These are phyloP conservation scores for Drosophila nebulosa DNA, from an alignment of 1,140 invertebrate genomes.

Conservation along the genomic window DNA sequence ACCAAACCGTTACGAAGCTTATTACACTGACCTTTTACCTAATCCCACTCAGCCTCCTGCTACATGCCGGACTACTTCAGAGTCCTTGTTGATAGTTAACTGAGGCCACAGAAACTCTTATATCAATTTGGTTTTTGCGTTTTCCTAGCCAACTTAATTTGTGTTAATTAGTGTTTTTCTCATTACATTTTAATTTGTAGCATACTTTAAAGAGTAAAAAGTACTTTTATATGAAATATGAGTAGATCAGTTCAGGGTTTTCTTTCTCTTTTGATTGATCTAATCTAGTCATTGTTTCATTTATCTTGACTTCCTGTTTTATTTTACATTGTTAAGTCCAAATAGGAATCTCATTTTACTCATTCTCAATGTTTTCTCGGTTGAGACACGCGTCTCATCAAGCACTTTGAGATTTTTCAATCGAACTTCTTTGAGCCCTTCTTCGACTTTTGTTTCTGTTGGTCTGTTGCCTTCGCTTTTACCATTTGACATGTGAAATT, in stretches of 20 bases:
- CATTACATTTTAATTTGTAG: neutral
- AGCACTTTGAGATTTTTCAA: neutral
- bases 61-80: conserved; percentile 8
- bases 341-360: neutral
- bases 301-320: too few relatives aligned
- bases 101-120: neutral
- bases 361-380: neutral
- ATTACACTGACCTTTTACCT: conserved; percentile 67
- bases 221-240: neutral
- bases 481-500: conserved; percentile 50
- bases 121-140: neutral
- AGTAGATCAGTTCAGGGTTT: too few relatives aligned
- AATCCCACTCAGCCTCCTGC: neutral
- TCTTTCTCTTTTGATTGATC: too few relatives aligned
- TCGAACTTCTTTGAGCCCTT: neutral
- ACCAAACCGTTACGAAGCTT: conserved; percentile 48
- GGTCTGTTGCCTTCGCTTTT: neutral
- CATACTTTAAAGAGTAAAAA: neutral
- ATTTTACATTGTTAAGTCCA: too few relatives aligned
- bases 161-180: too few relatives aligned
- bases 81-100: neutral
- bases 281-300: too few relatives aligned
- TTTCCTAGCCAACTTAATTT: neutral
- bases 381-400: neutral
- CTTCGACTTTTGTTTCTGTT: neutral